phyloP scores from a whole-genome alignment of 92 coral and sea anemone genomes.

The Paramuricea clavata region DNA sequence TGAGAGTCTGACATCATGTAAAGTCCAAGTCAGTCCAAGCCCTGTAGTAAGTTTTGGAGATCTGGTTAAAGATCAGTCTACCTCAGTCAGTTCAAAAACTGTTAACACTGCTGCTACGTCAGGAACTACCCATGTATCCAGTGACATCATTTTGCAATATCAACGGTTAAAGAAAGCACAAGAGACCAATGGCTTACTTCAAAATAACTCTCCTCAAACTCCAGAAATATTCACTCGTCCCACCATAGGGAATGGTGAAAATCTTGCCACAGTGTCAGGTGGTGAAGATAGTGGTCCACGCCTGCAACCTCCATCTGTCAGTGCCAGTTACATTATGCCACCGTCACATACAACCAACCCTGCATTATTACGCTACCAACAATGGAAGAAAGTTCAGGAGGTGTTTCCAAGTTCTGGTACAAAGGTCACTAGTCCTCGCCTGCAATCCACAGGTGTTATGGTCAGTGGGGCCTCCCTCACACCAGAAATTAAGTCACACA shows the following conservation, averaged over 20 bases:
- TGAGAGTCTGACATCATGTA: not conserved
- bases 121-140: not conserved
- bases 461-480: too few species aligned
- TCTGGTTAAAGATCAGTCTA: too few species aligned
- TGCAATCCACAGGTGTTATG: not conserved
- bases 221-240: not conserved
- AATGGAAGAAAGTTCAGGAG: not conserved
- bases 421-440: not conserved
- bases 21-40: too few species aligned
- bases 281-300: not conserved
- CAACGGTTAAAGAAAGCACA: constrained; percentile 26
- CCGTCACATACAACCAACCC: not conserved
- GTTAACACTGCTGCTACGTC: not conserved
- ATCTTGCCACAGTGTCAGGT: not conserved
- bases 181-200: not conserved
- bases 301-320: not conserved
- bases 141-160: constrained; percentile 3
- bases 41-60: too few species aligned
- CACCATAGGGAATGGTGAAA: not conserved
- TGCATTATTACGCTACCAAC: not conserved
- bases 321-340: not conserved
- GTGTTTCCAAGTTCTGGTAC: not conserved
- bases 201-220: not conserved
- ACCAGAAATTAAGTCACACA: too few species aligned
- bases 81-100: not conserved